phyloP scores from a whole-genome alignment of 2,888 invertebrate genomes.

The Metallyticus violacea region DNA sequence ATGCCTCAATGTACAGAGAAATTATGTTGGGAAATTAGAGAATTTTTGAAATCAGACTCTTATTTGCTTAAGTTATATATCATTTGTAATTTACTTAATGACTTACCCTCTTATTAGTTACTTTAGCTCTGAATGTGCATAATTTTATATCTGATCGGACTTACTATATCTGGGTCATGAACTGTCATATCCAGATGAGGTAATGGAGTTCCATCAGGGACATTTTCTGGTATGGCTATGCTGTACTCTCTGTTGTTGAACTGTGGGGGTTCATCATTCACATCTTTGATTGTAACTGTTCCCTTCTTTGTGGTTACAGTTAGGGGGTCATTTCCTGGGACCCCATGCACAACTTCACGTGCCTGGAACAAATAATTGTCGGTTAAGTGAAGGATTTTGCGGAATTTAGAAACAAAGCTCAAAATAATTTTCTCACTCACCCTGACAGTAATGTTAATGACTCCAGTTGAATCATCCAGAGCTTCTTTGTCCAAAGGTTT shows the following conservation, averaged over 20 bases:
- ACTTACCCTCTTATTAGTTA: no score
- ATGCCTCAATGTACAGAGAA: no score
- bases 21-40: no score
- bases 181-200: constrained; percentile 83
- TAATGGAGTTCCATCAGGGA: constrained; percentile 75
- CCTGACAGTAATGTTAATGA: constrained; percentile 71
- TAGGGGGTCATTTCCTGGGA: constrained; percentile 62
- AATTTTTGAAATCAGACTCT: no score
- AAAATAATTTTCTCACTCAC: constrained; percentile 50
- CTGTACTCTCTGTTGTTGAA: constrained; percentile 80
- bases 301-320: constrained; percentile 69
- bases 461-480: constrained; percentile 72
- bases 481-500: constrained; percentile 84
- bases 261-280: constrained; percentile 83
- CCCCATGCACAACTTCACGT: constrained; percentile 72
- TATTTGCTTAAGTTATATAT: no score
- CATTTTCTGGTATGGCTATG: constrained; percentile 78
- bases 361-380: constrained; percentile 50
- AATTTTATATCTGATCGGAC: no score
- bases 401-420: no score
- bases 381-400: no score
- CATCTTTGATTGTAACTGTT: constrained; percentile 81
- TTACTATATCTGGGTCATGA: constrained; percentile 80
- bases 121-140: no score
- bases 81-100: no score